phyloP scores from a whole-genome alignment of 2,888 invertebrate species.

The Oligia strigilis region DNA sequence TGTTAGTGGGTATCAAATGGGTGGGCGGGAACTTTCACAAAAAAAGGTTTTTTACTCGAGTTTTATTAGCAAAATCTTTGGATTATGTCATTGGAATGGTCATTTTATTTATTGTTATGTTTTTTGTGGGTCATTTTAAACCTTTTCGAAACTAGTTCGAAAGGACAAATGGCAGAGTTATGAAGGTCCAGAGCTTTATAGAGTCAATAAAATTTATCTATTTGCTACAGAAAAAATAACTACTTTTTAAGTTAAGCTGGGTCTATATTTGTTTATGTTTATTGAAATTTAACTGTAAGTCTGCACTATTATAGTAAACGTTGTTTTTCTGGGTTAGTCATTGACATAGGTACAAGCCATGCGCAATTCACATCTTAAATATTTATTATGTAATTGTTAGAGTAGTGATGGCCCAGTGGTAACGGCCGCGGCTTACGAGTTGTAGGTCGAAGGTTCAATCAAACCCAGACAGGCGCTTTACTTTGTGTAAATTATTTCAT shows the following conservation, averaged over 20 bases:
- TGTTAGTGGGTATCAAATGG: conserved; percentile 64
- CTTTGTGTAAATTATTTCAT: no score
- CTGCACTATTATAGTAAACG: background rate
- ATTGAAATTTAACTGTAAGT: conserved; percentile 29
- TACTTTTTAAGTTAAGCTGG: conserved; percentile 31
- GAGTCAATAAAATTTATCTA: conserved; percentile 59
- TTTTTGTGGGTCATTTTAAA: conserved; percentile 62
- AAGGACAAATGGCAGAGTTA: conserved; percentile 56
- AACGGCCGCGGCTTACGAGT: no score
- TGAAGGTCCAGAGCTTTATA: conserved; percentile 62
- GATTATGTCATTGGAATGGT: conserved; percentile 75
- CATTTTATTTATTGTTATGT: conserved; percentile 64
- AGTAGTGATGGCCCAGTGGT: no score
- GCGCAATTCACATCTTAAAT: background rate
- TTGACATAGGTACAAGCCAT: background rate
- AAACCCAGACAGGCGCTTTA: no score
- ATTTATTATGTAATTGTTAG: background rate
- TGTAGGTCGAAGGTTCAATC: no score
- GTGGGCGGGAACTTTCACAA: conserved; percentile 75
- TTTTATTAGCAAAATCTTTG: conserved; percentile 65
- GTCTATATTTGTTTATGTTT: conserved; percentile 34
- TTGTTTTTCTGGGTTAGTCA: background rate
- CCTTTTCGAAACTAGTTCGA: conserved; percentile 56
- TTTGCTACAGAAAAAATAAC: conserved; percentile 42
- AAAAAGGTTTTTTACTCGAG: conserved; percentile 53